Conservation (phyloP, 2,113 vertebrate genomes). For the Gallinago undulata region DNA sequence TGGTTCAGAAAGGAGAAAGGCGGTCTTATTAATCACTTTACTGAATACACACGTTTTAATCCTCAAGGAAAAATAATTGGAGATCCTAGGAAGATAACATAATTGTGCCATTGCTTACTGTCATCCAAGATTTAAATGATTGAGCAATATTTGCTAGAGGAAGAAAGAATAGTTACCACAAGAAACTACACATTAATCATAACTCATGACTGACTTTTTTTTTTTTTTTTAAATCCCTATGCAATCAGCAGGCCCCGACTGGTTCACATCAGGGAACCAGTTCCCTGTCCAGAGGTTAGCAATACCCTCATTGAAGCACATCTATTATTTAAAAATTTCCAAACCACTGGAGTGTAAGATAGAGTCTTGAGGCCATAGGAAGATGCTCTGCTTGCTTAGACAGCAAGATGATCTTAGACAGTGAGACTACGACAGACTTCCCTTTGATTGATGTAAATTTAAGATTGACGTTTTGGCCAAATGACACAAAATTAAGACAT, state of each 20-base stretch:
- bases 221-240: not conserved
- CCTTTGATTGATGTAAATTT: not conserved
- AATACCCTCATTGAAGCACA: not conserved
- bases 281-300: slow-evolving; percentile 10
- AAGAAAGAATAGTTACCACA: not conserved
- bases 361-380: not conserved
- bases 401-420: not conserved
- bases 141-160: slow-evolving; percentile 50
- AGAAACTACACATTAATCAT: slow-evolving; percentile 17
- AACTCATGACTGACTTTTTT: not conserved
- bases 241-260: not conserved
- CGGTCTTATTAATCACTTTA: rapidly evolving
- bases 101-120: not conserved
- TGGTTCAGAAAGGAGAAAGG: not conserved
- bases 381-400: not conserved
- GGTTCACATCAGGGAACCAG: not conserved
- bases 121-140: not conserved
- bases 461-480: not conserved
- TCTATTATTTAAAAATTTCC: not conserved
- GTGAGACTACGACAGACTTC: not conserved
- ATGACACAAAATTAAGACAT: not conserved
- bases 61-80: not conserved
- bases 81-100: not conserved
- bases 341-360: not conserved
- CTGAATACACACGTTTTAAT: not conserved